Evolutionary conservation across 2,797 vertebrate genomes (phyloP).

Genomic region (Argya squamiceps): DNA sequence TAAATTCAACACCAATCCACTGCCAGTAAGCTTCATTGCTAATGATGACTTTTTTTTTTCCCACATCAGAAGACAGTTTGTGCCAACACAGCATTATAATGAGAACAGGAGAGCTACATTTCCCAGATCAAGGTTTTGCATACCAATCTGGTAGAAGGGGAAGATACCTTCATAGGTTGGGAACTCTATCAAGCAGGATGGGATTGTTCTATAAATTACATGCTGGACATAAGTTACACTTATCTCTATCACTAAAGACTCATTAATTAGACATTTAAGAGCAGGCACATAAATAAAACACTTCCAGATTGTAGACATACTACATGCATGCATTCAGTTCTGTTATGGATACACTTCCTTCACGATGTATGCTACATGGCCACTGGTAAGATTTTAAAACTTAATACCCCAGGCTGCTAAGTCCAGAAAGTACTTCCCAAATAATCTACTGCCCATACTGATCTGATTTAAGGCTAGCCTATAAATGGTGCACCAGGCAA

Average conservation of each 20-base stretch:
- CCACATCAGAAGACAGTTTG: not conserved
- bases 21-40: not conserved
- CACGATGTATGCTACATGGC: not conserved
- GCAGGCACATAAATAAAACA: slow-evolving; percentile 57
- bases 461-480: slow-evolving; percentile 57
- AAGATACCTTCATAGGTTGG: not conserved
- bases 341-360: slow-evolving; percentile 6
- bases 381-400: slow-evolving; percentile 63
- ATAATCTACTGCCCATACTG: slow-evolving; percentile 61
- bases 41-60: not conserved
- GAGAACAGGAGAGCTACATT: not conserved
- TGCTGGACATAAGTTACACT: not conserved
- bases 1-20: not conserved
- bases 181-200: not conserved
- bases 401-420: slow-evolving; percentile 20
- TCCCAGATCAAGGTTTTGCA: not conserved
- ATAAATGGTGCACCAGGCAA: slow-evolving; percentile 7
- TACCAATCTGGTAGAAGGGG: not conserved
- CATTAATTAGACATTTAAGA: slow-evolving; percentile 33
- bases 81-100: not conserved
- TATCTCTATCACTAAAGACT: not conserved
- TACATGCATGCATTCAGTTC: not conserved
- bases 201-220: not conserved
- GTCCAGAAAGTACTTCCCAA: slow-evolving; percentile 67
- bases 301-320: not conserved